These are phyloP conservation scores for Onchidella celtica DNA, from an alignment of 2,888 invertebrate genomes.

Conservation along the genomic window DNA sequence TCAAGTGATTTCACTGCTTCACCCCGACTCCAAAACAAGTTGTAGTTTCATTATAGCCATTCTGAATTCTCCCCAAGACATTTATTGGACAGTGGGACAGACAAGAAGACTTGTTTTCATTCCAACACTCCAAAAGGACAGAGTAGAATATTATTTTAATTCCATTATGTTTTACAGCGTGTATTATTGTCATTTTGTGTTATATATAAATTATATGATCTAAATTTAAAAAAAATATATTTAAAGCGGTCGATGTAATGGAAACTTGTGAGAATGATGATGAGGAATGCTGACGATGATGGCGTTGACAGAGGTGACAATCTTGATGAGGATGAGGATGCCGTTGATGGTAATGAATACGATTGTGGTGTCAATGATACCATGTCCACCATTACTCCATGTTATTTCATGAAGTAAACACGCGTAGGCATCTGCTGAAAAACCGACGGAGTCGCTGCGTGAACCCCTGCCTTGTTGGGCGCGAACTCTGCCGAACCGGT, in stretches of 20 bases:
- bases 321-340: background rate
- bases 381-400: no score
- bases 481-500: background rate
- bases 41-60: no score
- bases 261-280: background rate
- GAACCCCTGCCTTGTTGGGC: background rate
- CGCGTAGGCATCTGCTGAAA: slow-evolving; percentile 3
- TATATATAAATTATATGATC: background rate
- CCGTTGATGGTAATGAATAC: background rate
- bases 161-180: background rate
- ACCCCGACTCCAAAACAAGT: no score
- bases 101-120: no score
- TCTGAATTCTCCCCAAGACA: no score
- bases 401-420: background rate
- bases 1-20: no score
- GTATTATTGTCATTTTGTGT: no score
- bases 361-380: no score
- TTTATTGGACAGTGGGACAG: no score
- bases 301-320: background rate
- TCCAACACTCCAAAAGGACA: no score
- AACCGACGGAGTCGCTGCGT: background rate
- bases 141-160: no score
- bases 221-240: no score
- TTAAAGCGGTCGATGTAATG: background rate
- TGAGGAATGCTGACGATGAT: background rate